phyloP scores from a whole-genome alignment of 2,797 vertebrate species.

The Xyrichtys novacula region DNA sequence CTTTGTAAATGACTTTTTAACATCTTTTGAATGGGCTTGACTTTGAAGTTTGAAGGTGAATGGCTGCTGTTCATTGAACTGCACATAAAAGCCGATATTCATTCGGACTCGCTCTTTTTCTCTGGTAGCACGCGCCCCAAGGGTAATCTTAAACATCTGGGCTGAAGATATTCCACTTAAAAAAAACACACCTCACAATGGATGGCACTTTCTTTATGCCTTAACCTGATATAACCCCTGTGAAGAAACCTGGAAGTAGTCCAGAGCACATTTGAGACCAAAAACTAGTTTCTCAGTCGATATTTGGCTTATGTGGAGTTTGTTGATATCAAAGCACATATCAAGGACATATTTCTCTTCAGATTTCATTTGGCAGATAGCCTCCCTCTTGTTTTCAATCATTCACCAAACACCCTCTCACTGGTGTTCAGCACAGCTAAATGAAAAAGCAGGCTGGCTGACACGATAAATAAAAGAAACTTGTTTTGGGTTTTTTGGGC shows the following conservation, averaged over 20 bases:
- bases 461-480: constrained; percentile 49
- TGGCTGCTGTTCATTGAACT: constrained; percentile 49
- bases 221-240: constrained; percentile 40
- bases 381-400: constrained; percentile 20
- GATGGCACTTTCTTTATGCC: constrained; percentile 27
- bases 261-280: constrained; percentile 4
- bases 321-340: constrained; percentile 20
- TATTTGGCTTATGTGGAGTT: constrained; percentile 1
- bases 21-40: constrained; percentile 33
- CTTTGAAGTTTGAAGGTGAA: constrained; percentile 63
- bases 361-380: not conserved
- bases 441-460: constrained; percentile 19
- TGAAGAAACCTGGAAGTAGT: constrained; percentile 15
- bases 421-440: constrained; percentile 42
- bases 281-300: constrained; percentile 6
- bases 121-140: constrained; percentile 27
- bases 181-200: constrained; percentile 37
- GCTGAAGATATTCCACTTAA: constrained; percentile 53
- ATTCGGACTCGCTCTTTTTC: constrained; percentile 6
- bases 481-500: constrained; percentile 42
- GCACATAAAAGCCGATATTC: constrained; percentile 54
- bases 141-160: constrained; percentile 69
- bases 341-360: not conserved
- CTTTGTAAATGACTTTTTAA: constrained; percentile 16
- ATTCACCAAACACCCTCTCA: constrained; percentile 25